Conservation (phyloP, 2,113 vertebrate species). For the Antidorcas marsupialis region DNA sequence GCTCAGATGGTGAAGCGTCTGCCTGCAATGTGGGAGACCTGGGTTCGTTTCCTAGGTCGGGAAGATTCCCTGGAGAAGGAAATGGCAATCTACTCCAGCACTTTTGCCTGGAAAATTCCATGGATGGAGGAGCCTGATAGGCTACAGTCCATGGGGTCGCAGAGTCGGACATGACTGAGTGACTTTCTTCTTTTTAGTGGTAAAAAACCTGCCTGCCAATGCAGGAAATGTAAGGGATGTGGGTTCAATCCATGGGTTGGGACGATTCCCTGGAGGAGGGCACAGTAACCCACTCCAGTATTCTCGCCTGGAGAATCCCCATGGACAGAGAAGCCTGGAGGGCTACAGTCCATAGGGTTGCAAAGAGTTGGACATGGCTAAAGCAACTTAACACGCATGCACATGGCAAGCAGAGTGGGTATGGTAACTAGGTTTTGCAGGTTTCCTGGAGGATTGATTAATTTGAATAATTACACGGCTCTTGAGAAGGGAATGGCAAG, state of each 20-base stretch:
- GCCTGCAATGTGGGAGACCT: too few species aligned
- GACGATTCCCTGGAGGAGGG: neutral
- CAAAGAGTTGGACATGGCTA: neutral
- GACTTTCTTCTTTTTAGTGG: neutral
- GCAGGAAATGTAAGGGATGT: neutral
- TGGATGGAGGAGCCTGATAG: too few species aligned
- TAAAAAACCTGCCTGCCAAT: neutral
- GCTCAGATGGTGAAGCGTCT: too few species aligned
- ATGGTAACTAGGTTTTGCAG: neutral
- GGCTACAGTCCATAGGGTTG: neutral
- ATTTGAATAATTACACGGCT: neutral
- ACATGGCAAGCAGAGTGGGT: neutral
- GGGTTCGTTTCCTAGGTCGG: too few species aligned
- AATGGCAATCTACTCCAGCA: too few species aligned
- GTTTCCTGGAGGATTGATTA: neutral
- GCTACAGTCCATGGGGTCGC: too few species aligned
- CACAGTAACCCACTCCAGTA: neutral
- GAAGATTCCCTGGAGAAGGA: too few species aligned
- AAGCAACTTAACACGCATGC: rapidly evolving
- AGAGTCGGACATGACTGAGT: too few species aligned
- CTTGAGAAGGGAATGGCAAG: neutral
- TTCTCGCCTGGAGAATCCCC: neutral
- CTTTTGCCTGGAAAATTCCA: too few species aligned
- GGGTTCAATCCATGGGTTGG: neutral
- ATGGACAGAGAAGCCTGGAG: neutral